phyloP scores from a whole-genome alignment of 2,888 invertebrate genomes.

The Junonia oenone region DNA sequence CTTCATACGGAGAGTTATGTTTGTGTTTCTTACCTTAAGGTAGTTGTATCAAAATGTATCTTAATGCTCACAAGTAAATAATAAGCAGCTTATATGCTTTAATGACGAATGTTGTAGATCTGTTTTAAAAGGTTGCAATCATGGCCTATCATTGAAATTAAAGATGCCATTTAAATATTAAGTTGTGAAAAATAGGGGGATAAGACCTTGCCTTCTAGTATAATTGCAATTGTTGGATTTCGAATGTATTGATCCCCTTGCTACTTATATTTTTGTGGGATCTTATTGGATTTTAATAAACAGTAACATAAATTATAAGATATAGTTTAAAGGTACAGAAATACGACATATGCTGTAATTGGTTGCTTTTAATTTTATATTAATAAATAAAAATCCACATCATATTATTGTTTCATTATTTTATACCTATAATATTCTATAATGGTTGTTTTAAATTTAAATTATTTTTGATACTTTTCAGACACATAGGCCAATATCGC shows the following conservation, averaged over 20 bases:
- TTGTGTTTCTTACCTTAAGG: conserved; percentile 8
- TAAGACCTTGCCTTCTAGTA: conserved; percentile 4
- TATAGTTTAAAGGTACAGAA: conserved; percentile 39
- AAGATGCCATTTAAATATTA: conserved; percentile 6
- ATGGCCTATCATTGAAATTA: conserved; percentile 20
- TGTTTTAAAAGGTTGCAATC: conserved; percentile 10
- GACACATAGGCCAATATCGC: too few relatives aligned
- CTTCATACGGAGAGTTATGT: not conserved
- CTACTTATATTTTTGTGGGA: conserved; percentile 18
- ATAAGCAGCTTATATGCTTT: conserved; percentile 7
- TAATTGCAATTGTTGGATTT: conserved; percentile 4
- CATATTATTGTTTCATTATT: conserved; percentile 32
- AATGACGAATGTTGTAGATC: conserved; percentile 19
- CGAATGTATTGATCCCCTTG: conserved; percentile 11
- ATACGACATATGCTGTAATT: conserved; percentile 66
- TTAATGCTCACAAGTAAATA: conserved; percentile 14
- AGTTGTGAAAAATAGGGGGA: not conserved
- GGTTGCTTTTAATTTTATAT: conserved; percentile 77
- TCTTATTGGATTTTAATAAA: conserved; percentile 12
- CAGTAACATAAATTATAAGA: conserved; percentile 39
- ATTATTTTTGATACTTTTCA: not conserved
- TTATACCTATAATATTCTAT: not conserved
- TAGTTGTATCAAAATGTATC: conserved; percentile 5
- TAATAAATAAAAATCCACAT: conserved; percentile 56
- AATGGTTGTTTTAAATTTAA: not conserved